Percentiles rank a stretch among this genome's conserved stretches.
Evolutionary conservation across 2,797 vertebrate genomes (phyloP).

Genomic region (Acanthornis magna): DNA sequence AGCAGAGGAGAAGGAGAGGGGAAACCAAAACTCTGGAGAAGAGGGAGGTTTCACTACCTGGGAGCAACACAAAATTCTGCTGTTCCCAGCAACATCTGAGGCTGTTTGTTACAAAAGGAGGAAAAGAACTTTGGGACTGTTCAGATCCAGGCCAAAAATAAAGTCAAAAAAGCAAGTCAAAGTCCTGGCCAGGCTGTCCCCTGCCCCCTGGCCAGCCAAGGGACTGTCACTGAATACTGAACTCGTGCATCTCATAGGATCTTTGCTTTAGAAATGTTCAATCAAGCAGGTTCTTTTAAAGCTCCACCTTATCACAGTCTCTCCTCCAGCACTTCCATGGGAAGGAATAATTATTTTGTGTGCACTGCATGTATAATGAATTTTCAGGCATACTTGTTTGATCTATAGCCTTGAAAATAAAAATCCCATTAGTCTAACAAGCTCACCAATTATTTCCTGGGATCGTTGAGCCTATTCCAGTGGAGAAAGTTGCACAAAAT

Average conservation of each 20-base stretch:
- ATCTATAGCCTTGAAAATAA: slow-evolving; percentile 67
- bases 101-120: neutral
- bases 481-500: slow-evolving; percentile 33
- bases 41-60: neutral
- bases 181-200: neutral
- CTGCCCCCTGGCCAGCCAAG: neutral
- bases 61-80: neutral
- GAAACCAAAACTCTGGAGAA: neutral
- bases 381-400: slow-evolving; percentile 59
- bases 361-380: slow-evolving; percentile 53
- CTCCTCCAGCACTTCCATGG: slow-evolving; percentile 40
- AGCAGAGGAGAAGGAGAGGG: neutral
- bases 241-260: neutral
- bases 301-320: slow-evolving; percentile 31
- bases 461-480: slow-evolving; percentile 21
- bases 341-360: slow-evolving; percentile 57
- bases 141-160: neutral
- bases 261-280: slow-evolving; percentile 38
- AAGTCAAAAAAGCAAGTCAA: neutral
- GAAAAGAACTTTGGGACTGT: neutral
- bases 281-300: slow-evolving; percentile 5
- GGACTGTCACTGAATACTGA: neutral
- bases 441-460: slow-evolving; percentile 59
- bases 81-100: neutral
- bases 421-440: slow-evolving; percentile 69